phyloP scores from a whole-genome alignment of 64 coral and sea anemone genomes.

The Stichodactyla mertensii region DNA sequence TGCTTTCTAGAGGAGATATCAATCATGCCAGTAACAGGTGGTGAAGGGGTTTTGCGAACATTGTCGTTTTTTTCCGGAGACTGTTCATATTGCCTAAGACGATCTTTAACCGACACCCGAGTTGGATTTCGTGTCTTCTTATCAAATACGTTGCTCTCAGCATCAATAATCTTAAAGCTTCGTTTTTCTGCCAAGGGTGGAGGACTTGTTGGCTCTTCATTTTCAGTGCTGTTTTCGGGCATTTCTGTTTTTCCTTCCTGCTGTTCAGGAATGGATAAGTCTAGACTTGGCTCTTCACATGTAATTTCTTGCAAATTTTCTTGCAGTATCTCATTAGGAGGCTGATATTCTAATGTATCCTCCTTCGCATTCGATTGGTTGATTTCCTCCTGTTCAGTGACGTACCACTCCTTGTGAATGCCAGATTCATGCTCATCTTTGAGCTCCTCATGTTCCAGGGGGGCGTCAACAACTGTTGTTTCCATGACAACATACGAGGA shows the following conservation, averaged over 20 bases:
- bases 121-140: background rate
- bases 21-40: background rate
- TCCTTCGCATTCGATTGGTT: background rate
- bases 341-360: background rate
- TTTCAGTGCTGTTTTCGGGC: background rate
- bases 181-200: background rate
- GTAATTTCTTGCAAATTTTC: background rate
- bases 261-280: background rate
- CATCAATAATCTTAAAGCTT: background rate
- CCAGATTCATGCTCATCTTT: background rate
- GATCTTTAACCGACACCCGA: slow-evolving; percentile 54
- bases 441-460: background rate
- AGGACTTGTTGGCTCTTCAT: background rate
- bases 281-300: slow-evolving; percentile 11
- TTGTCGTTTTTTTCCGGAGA: slow-evolving; percentile 19
- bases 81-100: slow-evolving; percentile 48
- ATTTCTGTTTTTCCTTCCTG: background rate
- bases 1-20: slow-evolving; percentile 43
- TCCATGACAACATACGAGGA: background rate
- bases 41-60: slow-evolving; percentile 31
- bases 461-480: background rate
- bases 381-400: background rate
- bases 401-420: background rate
- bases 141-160: background rate
- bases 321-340: background rate